Conservation (phyloP, 2,888 invertebrate genomes). For the Archips xylosteana region DNA sequence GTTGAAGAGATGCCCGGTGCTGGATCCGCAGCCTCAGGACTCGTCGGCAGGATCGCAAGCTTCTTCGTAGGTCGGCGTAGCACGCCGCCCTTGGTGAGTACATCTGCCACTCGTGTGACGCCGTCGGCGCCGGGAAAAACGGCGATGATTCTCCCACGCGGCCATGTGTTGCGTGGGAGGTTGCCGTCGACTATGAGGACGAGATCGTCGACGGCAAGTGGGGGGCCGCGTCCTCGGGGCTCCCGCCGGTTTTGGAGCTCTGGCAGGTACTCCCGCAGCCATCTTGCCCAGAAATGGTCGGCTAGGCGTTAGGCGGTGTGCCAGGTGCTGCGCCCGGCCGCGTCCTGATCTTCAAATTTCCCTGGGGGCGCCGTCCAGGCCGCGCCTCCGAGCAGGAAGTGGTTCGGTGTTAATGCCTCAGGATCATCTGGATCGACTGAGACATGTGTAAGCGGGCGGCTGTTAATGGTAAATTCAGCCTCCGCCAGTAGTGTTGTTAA, state of each 20-base stretch:
- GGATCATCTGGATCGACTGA: constrained; percentile 19
- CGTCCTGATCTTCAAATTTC: constrained; percentile 28
- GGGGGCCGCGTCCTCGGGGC: constrained; percentile 21
- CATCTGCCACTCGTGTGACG: background rate
- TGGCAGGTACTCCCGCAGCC: constrained; percentile 15
- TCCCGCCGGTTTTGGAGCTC: constrained; percentile 43
- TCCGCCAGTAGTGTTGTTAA: constrained; percentile 34
- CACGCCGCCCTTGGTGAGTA: background rate
- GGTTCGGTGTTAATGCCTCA: constrained; percentile 36
- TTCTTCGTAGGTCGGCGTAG: background rate
- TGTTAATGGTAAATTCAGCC: constrained; percentile 24
- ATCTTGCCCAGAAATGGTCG: background rate
- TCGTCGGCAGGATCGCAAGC: background rate
- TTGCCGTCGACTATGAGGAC: constrained; percentile 13
- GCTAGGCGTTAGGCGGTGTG: background rate
- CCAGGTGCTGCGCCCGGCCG: constrained; percentile 33
- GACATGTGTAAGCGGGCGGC: constrained; percentile 26
- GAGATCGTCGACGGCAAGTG: background rate
- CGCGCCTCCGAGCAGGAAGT: constrained; percentile 29
- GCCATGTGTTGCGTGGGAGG: constrained; percentile 21
- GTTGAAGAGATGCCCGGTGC: background rate
- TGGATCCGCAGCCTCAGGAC: background rate
- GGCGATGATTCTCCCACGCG: background rate
- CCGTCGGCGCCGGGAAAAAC: background rate
- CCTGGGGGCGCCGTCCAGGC: constrained; percentile 2